Evolutionary conservation across 2,888 invertebrate species (phyloP).

Genomic region (Oscheius sp.): DNA sequence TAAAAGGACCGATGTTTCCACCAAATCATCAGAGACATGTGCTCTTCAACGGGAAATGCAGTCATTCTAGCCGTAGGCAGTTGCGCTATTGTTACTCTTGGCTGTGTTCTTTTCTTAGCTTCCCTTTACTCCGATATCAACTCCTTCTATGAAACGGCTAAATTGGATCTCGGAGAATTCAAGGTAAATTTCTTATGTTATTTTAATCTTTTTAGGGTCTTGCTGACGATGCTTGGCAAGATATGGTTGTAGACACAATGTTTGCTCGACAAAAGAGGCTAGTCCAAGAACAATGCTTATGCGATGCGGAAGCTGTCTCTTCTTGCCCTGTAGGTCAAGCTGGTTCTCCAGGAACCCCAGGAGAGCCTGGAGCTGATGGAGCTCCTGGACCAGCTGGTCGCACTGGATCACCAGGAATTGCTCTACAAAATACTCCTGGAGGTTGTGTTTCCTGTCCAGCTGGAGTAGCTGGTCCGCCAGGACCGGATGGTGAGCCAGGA

Average conservation of each 20-base stretch:
- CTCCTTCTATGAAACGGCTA: slow-evolving; percentile 41
- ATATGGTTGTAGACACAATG: background rate
- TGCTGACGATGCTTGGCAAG: slow-evolving; percentile 47
- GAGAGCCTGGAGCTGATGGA: slow-evolving; percentile 39
- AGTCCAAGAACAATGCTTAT: slow-evolving; percentile 42
- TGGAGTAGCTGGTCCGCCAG: background rate
- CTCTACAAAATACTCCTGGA: slow-evolving; percentile 29
- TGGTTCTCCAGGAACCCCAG: slow-evolving; percentile 50
- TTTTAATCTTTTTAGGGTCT: slow-evolving; percentile 17
- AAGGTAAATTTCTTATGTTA: slow-evolving; percentile 27
- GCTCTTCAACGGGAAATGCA: background rate
- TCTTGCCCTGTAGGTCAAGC: slow-evolving; percentile 52
- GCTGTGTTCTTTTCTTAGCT: slow-evolving; percentile 36
- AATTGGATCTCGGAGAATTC: slow-evolving; percentile 45
- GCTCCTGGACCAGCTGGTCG: background rate
- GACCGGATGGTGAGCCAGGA: background rate
- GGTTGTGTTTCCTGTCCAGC: background rate
- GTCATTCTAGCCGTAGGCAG: slow-evolving; percentile 5
- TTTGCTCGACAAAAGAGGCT: slow-evolving; percentile 32
- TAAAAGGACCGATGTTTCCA: background rate
- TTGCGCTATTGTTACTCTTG: slow-evolving; percentile 34
- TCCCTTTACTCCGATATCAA: slow-evolving; percentile 48
- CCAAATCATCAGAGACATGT: background rate
- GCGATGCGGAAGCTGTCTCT: slow-evolving; percentile 39
- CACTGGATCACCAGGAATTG: slow-evolving; percentile 33